Percentiles rank a stretch among this genome's conserved stretches.
These are phyloP conservation scores for Mellivora capensis DNA, from an alignment of 2,113 vertebrate genomes.

Conservation along the genomic window DNA sequence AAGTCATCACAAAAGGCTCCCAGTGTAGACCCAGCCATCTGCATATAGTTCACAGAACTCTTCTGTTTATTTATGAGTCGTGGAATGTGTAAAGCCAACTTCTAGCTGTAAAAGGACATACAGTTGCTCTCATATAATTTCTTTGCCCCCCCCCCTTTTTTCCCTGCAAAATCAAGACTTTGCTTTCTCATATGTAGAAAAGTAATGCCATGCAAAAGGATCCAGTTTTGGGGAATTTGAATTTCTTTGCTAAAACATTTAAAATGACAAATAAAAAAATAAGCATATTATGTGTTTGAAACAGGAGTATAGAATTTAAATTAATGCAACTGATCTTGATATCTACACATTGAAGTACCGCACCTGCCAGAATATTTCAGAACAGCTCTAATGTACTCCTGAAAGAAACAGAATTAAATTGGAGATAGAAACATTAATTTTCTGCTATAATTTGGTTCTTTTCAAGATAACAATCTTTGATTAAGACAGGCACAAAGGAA, in stretches of 20 bases:
- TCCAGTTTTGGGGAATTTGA: not conserved
- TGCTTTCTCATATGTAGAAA: conserved; percentile 34
- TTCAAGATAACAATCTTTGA: conserved; percentile 54
- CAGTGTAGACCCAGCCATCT: conserved; percentile 75
- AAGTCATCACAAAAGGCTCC: conserved; percentile 79
- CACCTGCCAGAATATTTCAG: conserved; percentile 3
- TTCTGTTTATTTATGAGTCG: conserved; percentile 79
- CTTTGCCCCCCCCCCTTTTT: conserved; percentile 21
- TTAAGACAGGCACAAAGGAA: conserved; percentile 33
- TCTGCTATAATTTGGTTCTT: conserved; percentile 34
- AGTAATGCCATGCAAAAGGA: not conserved
- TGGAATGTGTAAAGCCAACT: conserved; percentile 80
- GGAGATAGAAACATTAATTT: conserved; percentile 54
- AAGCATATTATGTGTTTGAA: not conserved
- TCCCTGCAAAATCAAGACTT: conserved; percentile 37
- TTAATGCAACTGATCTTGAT: not conserved
- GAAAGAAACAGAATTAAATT: conserved; percentile 32
- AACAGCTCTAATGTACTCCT: not conserved
- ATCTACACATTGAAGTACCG: not conserved
- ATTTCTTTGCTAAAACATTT: conserved; percentile 27
- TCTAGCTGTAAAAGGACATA: conserved; percentile 77
- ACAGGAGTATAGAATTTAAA: not conserved
- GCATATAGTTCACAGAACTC: conserved; percentile 79
- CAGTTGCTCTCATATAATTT: conserved; percentile 75
- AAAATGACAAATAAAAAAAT: conserved; percentile 44